Evolutionary conservation across 2,797 vertebrate genomes (phyloP), one percentile per base, ranked within the genome.

Genomic region (Clarias laeviceps): DNA sequence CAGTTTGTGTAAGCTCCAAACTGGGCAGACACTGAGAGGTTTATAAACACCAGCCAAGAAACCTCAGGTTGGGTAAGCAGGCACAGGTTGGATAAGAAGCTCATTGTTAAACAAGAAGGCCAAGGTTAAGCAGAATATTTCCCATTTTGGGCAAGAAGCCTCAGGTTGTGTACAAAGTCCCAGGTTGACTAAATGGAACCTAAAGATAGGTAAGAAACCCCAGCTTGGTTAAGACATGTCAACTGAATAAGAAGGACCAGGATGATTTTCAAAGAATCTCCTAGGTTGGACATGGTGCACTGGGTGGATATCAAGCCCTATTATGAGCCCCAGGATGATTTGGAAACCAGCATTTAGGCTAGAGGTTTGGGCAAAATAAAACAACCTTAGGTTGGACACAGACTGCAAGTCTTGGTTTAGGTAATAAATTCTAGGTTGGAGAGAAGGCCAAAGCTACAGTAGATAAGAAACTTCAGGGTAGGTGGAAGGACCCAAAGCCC

Each of bases 381-480:
- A n/a, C n/a, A n/a, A n/a, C n/a, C n/a, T 50, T 72, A 27, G 14
- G 45, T 29, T 73, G 24, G 24, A 24, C 45, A 72, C 18, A 15
- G 56, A 17, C 0, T 6, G 2, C 15, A 56, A 27, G 15, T 56
- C 9, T 20, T 57, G 27, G 27, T 27, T 32, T 32, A 20, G 50
- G 72, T 70, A 70, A 70, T 70, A 17, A n/a, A 45, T 73, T 73
- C 40, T 56, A 74, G 15, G 45, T 74, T 74, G 72, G n/a, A 76
- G 54, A 32, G 17, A 76, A 76, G 17, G 0, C 50, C 18, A 57
- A 32, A 20, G 50, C 15, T 74, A 50, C 2, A 50, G 45, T 50
- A 17, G 40, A 29, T 74, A 54, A 54, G 45, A 73, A 74, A 45
- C 40, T 54, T 24, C 69, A n/a, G 40, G 37, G 45, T 15, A 27